Percentiles rank a stretch among this genome's conserved stretches.
Evolutionary conservation across 2,888 invertebrate species (phyloP).

Genomic region (Achlya flavicornis): DNA sequence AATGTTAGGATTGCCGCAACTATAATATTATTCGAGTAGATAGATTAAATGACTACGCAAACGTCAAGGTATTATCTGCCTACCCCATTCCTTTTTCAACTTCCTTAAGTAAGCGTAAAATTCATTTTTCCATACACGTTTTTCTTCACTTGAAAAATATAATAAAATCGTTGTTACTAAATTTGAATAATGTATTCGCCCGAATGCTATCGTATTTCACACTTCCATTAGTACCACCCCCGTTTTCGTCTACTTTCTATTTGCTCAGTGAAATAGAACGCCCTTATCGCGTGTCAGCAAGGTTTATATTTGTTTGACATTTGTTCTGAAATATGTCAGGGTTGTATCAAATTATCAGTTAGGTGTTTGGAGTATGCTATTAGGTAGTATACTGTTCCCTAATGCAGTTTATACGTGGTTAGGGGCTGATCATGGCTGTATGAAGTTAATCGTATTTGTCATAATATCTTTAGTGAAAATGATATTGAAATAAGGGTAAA

Average conservation of each 20-base stretch:
- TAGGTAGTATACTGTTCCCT: conserved; percentile 47
- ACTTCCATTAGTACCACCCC: conserved; percentile 67
- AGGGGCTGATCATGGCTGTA: conserved; percentile 30
- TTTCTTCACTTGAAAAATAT: conserved; percentile 41
- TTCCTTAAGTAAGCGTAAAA: conserved; percentile 24
- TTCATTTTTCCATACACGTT: conserved; percentile 32
- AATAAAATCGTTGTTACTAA: conserved; percentile 61
- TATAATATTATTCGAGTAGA: neutral
- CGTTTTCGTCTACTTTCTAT: conserved; percentile 39
- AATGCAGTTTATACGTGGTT: conserved; percentile 53
- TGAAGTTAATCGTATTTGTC: conserved; percentile 40
- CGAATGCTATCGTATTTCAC: conserved; percentile 71
- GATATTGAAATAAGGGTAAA: conserved; percentile 17
- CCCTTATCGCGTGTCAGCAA: conserved; percentile 19
- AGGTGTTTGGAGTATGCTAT: conserved; percentile 47
- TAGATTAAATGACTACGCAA: neutral
- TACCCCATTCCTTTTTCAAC: conserved; percentile 14
- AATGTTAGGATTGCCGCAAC: neutral
- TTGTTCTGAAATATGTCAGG: conserved; percentile 26
- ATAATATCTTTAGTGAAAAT: conserved; percentile 29
- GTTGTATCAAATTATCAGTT: conserved; percentile 52
- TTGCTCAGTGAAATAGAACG: conserved; percentile 17
- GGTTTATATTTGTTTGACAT: conserved; percentile 28
- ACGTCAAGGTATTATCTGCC: neutral
- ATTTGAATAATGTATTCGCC: conserved; percentile 74